Conservation (phyloP, 2,797 vertebrate species). For the Xiphorhynchus erythropygius region DNA sequence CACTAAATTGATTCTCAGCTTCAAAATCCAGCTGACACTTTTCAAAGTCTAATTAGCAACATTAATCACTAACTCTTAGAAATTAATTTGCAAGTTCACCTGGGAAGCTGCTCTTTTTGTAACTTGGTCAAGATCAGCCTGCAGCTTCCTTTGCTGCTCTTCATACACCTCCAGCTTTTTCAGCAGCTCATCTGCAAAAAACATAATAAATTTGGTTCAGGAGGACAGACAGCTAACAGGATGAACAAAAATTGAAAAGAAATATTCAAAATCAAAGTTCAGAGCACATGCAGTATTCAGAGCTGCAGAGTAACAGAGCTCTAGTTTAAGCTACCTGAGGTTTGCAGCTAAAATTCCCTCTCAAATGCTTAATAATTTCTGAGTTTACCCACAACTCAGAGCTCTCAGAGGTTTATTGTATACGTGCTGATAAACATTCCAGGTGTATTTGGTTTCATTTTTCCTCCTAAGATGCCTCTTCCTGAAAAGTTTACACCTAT, state of each 20-base stretch:
- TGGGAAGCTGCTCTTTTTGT: slow-evolving; percentile 91
- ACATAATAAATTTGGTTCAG: not conserved
- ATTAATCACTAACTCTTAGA: not conserved
- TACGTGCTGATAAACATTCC: not conserved
- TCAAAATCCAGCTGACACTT: not conserved
- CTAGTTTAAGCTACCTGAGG: not conserved
- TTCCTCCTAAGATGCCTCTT: not conserved
- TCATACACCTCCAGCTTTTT: slow-evolving; percentile 87
- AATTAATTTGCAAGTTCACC: slow-evolving; percentile 69
- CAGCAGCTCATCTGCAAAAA: slow-evolving; percentile 81
- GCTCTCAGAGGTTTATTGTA: not conserved
- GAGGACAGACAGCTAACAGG: not conserved
- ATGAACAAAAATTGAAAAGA: not conserved
- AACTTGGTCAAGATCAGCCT: slow-evolving; percentile 90
- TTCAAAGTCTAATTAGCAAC: not conserved
- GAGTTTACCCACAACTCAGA: not conserved
- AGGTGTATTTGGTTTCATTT: not conserved
- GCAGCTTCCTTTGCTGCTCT: slow-evolving; percentile 89
- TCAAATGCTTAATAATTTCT: not conserved
- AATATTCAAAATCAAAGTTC: not conserved
- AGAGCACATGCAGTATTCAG: not conserved
- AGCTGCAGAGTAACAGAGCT: not conserved
- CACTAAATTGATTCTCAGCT: not conserved
- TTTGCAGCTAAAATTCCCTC: not conserved
- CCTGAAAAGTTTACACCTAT: not conserved